Evolutionary conservation across 2,113 vertebrate genomes (phyloP), one percentile per base, ranked within the genome.

Genomic region (Colossoma macropomum): DNA sequence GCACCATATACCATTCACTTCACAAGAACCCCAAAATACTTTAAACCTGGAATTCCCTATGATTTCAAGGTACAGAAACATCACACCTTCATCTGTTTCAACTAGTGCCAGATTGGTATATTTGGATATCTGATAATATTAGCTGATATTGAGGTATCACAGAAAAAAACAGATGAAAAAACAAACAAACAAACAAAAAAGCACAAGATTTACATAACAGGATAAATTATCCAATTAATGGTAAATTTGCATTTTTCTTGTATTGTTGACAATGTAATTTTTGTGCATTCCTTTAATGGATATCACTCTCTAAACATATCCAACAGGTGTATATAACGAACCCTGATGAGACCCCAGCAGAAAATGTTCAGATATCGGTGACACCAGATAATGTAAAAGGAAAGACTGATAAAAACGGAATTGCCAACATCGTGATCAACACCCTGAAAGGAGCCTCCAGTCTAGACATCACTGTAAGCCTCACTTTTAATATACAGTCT

Each of bases 1-100:
- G 96, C 96, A 9, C 96, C 97, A 0, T 98, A 97, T 88, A 90
- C 87, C 84, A 94, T 99, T 80, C 89, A 86, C 86, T 97, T 98
- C 90, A 96, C 91, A 56, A 97, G 59, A 92, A 97, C 96, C 0
- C 93, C 97, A 50, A 96, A 92, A 87, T 97, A 88, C 93, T 98
- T 96, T 93, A 97, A 97, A 88, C 96, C 97, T 0, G 96, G 94
- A 77, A 95, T 97, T 95, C 95, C 96, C 74, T 97, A 97, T 0
- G 92, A 95, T 70, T 86, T 97, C 54, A 89, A 0, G 95, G 97
- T 98, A 94, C 15, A 56, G 23, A 27, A 10, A 10, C n/a, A 25
- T 52, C 50, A 52, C 45, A 38, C 34, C 34, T 38, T 38, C 34
- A 38, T 38, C 7, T 38, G 7, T 38, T 38, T 38, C 34, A 45